Evolutionary conservation across 2,888 invertebrate species (phyloP).

Genomic region (Ypsolopha scabrella): DNA sequence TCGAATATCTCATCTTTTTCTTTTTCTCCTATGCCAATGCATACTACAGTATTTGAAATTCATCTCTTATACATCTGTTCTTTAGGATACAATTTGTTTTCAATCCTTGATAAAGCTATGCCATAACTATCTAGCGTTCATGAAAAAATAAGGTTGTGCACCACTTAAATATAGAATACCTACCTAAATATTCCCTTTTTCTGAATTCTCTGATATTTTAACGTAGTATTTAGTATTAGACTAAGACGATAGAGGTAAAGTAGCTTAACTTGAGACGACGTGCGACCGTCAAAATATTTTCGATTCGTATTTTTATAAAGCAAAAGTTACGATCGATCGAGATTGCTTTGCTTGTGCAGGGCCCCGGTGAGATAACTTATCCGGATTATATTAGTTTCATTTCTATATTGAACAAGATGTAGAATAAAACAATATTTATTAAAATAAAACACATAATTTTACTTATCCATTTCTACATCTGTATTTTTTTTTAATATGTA

Average conservation of each 20-base stretch:
- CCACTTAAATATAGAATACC: conserved; percentile 62
- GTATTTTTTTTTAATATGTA: too few relatives aligned
- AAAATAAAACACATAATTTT: too few relatives aligned
- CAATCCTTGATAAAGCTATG: conserved; percentile 53
- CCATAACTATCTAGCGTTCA: conserved; percentile 63
- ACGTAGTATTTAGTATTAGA: conserved; percentile 46
- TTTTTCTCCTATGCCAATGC: too few relatives aligned
- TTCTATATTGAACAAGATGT: too few relatives aligned
- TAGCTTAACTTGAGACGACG: conserved; percentile 64
- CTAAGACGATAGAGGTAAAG: conserved; percentile 56
- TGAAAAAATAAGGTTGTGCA: conserved; percentile 70
- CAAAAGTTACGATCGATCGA: conserved; percentile 64
- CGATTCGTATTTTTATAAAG: conserved; percentile 70
- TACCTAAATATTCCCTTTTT: conserved; percentile 66
- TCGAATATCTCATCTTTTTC: too few relatives aligned
- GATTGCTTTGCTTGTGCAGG: conserved; percentile 67
- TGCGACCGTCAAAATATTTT: conserved; percentile 65
- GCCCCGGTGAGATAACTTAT: conserved; percentile 22
- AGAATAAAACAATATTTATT: too few relatives aligned
- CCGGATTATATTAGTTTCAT: too few relatives aligned
- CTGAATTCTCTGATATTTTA: conserved; percentile 70
- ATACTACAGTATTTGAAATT: too few relatives aligned
- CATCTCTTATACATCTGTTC: too few relatives aligned
- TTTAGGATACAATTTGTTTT: conserved; percentile 25
- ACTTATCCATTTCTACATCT: too few relatives aligned